phyloP scores from a whole-genome alignment of 2,888 invertebrate species.

The Agrilus biguttatus region DNA sequence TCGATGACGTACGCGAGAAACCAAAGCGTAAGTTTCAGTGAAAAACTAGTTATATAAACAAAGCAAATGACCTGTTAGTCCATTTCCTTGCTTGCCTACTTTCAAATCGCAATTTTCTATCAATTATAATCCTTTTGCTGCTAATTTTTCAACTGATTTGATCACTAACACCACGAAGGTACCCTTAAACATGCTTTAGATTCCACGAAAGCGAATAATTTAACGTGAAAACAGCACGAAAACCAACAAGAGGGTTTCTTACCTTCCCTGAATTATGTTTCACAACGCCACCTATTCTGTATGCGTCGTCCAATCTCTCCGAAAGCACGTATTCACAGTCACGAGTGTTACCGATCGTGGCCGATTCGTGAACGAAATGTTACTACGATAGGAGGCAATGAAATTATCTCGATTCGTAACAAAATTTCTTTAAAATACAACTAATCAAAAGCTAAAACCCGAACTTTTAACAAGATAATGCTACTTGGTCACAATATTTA shows the following conservation, averaged over 20 bases:
- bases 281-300: constrained; percentile 33
- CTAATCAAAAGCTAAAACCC: constrained; percentile 4
- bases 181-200: constrained; percentile 15
- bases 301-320: constrained; percentile 30
- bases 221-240: constrained; percentile 18
- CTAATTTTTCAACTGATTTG: constrained; percentile 14
- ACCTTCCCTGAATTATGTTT: constrained; percentile 31
- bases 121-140: constrained; percentile 10
- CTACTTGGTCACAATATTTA: constrained; percentile 1
- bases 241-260: constrained; percentile 31
- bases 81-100: constrained; percentile 25
- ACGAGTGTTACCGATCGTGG: constrained; percentile 20
- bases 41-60: constrained; percentile 26
- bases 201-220: constrained; percentile 3
- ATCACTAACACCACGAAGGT: constrained; percentile 6
- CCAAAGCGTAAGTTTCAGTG: constrained; percentile 13
- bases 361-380: constrained; percentile 23
- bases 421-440: constrained; percentile 11
- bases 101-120: constrained; percentile 19
- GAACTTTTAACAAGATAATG: constrained; percentile 8
- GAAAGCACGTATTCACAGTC: constrained; percentile 33
- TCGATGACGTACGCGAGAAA: constrained; percentile 2
- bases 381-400: constrained; percentile 23
- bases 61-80: constrained; percentile 34
- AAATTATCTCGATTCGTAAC: constrained; percentile 21